Percentiles rank a stretch among this genome's conserved stretches.
Evolutionary conservation across 2,113 vertebrate genomes (phyloP).

Genomic region (Neolamprologus hecqui): DNA sequence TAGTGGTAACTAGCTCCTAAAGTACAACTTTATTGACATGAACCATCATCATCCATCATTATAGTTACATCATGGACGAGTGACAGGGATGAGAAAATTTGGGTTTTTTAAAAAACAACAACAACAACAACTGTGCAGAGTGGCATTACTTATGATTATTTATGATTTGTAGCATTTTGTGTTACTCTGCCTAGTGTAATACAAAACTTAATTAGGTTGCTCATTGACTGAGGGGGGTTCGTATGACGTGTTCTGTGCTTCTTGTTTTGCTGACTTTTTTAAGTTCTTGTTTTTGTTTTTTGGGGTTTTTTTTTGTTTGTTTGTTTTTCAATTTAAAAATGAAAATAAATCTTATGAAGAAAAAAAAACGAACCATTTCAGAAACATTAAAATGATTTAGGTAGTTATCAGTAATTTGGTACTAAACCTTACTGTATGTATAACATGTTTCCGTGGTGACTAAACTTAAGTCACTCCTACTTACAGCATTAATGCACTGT

Average conservation of each 20-base stretch:
- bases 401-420: not conserved
- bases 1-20: not conserved
- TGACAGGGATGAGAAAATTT: not conserved
- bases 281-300: not conserved
- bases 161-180: not conserved
- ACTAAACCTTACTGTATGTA: not conserved
- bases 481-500: not conserved
- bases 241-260: not conserved
- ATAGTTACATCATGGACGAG: not conserved
- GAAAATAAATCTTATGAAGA: not conserved
- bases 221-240: not conserved
- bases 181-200: not conserved
- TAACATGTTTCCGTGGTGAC: not conserved
- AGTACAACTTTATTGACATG: not conserved
- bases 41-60: not conserved
- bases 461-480: not conserved
- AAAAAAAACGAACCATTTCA: not conserved
- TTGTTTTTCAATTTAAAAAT: not conserved
- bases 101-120: accelerated
- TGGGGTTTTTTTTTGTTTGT: not conserved
- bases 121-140: not conserved
- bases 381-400: not conserved
- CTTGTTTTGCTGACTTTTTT: not conserved
- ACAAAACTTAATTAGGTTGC: not conserved
- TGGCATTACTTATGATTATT: not conserved